phyloP scores from a whole-genome alignment of 2,888 invertebrate genomes.

The Dicranocentrus wangi region DNA sequence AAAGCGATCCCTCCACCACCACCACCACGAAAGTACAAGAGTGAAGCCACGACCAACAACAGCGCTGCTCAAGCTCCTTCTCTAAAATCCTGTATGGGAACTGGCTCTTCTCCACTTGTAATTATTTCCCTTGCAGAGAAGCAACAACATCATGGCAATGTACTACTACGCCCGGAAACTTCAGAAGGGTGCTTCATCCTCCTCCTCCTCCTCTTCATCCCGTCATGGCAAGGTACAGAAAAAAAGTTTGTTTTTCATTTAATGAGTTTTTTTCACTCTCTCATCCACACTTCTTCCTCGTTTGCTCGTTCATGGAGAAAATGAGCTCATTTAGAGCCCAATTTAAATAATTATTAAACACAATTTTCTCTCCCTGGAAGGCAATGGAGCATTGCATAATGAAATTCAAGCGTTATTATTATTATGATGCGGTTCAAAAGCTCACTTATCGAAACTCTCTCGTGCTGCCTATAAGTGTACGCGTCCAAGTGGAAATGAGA shows the following conservation, averaged over 20 bases:
- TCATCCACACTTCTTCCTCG: too few species aligned
- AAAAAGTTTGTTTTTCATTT: not conserved
- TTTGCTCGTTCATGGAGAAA: not conserved
- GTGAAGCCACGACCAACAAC: not conserved
- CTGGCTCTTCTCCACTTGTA: too few species aligned
- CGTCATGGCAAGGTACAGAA: constrained; percentile 40
- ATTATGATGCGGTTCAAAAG: too few species aligned
- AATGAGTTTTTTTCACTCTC: too few species aligned
- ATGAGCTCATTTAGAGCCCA: not conserved
- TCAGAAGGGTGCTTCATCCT: constrained; percentile 69
- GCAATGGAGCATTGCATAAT: too few species aligned
- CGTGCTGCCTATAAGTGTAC: too few species aligned
- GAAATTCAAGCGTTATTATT: too few species aligned
- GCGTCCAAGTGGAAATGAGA: too few species aligned
- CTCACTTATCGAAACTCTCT: too few species aligned
- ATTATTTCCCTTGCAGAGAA: too few species aligned
- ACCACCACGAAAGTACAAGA: not conserved
- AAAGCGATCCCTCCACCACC: not conserved
- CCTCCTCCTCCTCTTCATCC: constrained; percentile 46
- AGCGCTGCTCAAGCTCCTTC: not conserved
- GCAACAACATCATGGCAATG: constrained; percentile 69
- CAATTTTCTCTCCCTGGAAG: not conserved
- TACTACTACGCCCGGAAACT: constrained; percentile 73
- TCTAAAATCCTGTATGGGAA: too few species aligned
- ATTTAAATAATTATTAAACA: not conserved